Evolutionary conservation across 2,113 vertebrate genomes (phyloP).

Genomic region (Eulemur rufifrons): DNA sequence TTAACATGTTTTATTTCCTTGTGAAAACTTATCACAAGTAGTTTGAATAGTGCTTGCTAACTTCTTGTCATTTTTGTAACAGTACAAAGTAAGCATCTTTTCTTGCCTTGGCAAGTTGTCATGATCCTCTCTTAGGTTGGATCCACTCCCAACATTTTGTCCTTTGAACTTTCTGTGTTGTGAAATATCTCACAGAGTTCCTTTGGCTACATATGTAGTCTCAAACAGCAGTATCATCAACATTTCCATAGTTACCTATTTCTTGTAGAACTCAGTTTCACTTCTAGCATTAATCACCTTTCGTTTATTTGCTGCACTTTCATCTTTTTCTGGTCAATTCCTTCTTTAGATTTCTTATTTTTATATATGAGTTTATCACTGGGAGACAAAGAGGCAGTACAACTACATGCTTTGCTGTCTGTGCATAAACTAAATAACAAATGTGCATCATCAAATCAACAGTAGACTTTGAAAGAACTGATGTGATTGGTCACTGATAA

Average conservation of each 20-base stretch:
- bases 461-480: neutral
- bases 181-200: neutral
- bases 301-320: neutral
- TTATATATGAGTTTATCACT: neutral
- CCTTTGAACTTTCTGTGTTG: neutral
- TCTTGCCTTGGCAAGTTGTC: neutral
- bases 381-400: neutral
- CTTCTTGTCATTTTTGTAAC: neutral
- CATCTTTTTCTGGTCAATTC: neutral
- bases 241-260: neutral
- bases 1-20: constrained; percentile 1
- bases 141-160: neutral
- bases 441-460: neutral
- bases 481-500: neutral
- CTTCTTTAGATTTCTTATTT: neutral
- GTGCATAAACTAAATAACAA: neutral
- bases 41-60: neutral
- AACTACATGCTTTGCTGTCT: neutral
- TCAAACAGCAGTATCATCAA: neutral
- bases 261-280: neutral
- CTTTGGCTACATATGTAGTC: neutral
- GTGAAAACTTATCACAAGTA: neutral
- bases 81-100: neutral
- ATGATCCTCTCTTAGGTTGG: neutral
- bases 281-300: neutral